A percentile compares a stretch with the other conserved stretches of the same genome.
phyloP scores from a whole-genome alignment of 92 coral and sea anemone species.

The Zoanthus sociatus region DNA sequence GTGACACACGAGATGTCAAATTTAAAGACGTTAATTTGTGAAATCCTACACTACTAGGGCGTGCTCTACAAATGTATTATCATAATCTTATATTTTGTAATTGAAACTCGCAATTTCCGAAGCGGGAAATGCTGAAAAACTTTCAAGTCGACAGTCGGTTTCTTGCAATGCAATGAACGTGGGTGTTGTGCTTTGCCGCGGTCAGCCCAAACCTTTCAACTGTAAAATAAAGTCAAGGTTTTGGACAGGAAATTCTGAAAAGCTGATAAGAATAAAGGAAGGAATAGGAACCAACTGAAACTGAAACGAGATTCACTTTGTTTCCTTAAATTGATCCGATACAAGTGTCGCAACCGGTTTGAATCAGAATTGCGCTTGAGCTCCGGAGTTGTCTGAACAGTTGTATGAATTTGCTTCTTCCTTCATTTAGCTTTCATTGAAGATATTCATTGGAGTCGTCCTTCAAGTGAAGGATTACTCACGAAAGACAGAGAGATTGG shows the following conservation, averaged over 20 bases:
- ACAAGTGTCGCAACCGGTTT: conserved; percentile 10
- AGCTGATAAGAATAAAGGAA: neutral
- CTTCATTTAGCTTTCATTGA: neutral
- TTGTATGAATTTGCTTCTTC: neutral
- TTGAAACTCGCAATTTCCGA: conserved; percentile 32
- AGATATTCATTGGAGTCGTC: neutral
- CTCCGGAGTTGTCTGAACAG: neutral
- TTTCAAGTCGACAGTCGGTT: neutral
- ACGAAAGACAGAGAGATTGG: no score
- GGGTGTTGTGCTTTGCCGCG: neutral
- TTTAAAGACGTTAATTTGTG: conserved; percentile 27
- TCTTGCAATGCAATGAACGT: neutral
- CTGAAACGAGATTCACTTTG: neutral
- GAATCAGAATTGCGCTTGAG: neutral
- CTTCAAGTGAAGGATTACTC: no score
- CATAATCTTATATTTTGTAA: conserved; percentile 19
- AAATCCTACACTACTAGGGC: conserved; percentile 29
- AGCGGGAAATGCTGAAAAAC: neutral
- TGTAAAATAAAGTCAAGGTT: neutral
- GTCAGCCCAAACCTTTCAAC: neutral
- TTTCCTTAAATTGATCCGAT: neutral
- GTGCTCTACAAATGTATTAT: conserved; percentile 15
- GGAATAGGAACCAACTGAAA: neutral
- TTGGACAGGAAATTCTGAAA: neutral
- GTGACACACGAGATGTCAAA: conserved; percentile 27